Evolutionary conservation across 2,888 invertebrate species (phyloP).

Genomic region (Baccha elongata): DNA sequence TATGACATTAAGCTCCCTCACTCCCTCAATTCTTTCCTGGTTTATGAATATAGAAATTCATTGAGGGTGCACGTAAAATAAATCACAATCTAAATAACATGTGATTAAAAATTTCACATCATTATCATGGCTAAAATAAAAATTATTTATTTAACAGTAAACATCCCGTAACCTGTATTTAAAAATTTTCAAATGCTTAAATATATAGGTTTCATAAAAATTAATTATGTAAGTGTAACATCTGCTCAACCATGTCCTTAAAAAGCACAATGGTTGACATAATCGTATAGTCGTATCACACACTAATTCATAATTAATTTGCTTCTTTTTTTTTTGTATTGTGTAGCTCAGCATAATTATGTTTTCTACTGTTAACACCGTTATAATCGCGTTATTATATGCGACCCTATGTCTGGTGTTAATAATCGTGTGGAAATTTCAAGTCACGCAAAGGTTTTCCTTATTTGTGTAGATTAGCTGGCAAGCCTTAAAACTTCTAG

Average conservation of each 20-base stretch:
- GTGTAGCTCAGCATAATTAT: background rate
- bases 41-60: too few relatives aligned
- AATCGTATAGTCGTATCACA: background rate
- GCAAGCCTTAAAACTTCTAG: too few relatives aligned
- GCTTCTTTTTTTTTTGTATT: background rate
- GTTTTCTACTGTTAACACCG: background rate
- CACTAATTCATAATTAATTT: background rate
- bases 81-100: background rate
- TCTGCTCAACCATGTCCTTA: background rate
- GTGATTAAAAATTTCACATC: conserved; percentile 9
- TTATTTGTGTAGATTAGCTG: too few relatives aligned
- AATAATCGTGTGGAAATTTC: background rate
- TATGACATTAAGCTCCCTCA: too few relatives aligned
- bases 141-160: conserved; percentile 16
- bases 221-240: background rate
- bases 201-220: background rate
- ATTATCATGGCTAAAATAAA: conserved; percentile 14
- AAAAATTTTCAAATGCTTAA: background rate
- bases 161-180: background rate
- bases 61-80: background rate
- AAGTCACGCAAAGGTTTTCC: background rate
- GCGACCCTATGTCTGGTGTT: background rate
- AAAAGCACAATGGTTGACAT: background rate
- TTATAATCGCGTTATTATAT: background rate
- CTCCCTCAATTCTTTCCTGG: too few relatives aligned